Conservation (phyloP, 1,140 invertebrate genomes). For the Propsilocerus akamusi region DNA sequence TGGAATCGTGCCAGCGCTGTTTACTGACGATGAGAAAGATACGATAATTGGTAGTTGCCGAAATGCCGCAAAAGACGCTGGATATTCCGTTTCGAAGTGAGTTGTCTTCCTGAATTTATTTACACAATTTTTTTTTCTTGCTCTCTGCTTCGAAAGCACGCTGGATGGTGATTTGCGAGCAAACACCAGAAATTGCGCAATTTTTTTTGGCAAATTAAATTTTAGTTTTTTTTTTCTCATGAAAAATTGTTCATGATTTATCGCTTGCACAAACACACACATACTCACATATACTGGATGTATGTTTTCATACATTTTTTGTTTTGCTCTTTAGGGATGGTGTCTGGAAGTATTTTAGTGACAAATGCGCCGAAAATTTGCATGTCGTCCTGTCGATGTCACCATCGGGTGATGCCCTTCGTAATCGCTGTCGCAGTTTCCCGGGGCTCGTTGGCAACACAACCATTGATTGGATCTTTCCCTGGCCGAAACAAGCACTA, state of each 20-base stretch:
- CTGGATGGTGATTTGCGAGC: slow-evolving; percentile 2
- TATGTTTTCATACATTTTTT: too few species aligned
- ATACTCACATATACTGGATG: not conserved
- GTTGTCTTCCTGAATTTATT: slow-evolving; percentile 9
- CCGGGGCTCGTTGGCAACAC: slow-evolving; percentile 83
- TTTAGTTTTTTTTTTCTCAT: slow-evolving; percentile 2
- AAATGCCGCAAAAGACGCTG: slow-evolving; percentile 43
- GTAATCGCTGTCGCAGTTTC: slow-evolving; percentile 70
- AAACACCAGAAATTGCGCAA: not conserved
- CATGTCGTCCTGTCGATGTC: slow-evolving; percentile 83
- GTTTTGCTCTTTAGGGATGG: slow-evolving; percentile 32
- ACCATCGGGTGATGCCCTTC: slow-evolving; percentile 59
- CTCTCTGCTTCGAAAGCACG: not conserved
- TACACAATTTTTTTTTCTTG: not conserved
- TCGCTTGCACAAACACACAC: not conserved
- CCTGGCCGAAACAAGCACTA: slow-evolving; percentile 79
- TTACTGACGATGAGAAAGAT: slow-evolving; percentile 74
- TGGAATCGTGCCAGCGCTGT: slow-evolving; percentile 67
- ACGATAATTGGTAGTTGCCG: slow-evolving; percentile 44
- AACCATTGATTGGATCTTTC: slow-evolving; percentile 84
- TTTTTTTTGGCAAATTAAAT: not conserved
- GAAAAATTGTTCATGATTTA: not conserved
- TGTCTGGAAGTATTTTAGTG: slow-evolving; percentile 71
- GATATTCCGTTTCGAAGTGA: slow-evolving; percentile 48
- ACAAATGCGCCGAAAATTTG: slow-evolving; percentile 57